Evolutionary conservation across 2,113 vertebrate species (phyloP).

Genomic region (Petroica traversi): DNA sequence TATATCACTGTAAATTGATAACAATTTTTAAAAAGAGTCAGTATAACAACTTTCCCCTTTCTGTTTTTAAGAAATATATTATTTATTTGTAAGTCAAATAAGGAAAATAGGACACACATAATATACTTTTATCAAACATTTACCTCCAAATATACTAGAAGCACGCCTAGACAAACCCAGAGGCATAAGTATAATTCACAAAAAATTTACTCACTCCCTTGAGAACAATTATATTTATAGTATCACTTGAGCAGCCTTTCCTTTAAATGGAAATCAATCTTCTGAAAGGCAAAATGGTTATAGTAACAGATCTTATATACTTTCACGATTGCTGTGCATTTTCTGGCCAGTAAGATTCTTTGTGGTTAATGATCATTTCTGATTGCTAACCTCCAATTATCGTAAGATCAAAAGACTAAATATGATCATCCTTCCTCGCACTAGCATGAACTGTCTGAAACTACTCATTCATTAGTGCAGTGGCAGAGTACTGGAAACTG

Average conservation of each 20-base stretch:
- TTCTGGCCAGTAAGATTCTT: neutral
- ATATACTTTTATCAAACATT: neutral
- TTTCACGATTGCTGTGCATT: neutral
- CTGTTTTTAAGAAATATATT: neutral
- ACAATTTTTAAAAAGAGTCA: neutral
- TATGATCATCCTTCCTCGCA: neutral
- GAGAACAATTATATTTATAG: neutral
- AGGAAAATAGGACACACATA: neutral
- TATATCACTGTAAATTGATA: neutral
- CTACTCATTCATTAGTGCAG: neutral
- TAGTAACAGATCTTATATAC: neutral
- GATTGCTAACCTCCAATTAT: neutral
- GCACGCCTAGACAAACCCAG: neutral
- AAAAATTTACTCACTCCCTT: neutral
- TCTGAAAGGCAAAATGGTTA: neutral
- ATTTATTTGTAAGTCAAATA: neutral
- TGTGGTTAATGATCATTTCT: neutral
- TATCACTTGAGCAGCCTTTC: neutral
- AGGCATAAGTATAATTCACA: neutral
- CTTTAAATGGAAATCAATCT: neutral
- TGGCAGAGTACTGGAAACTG: neutral
- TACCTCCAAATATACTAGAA: neutral
- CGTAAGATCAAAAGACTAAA: slow-evolving; percentile 8
- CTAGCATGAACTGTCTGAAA: neutral
- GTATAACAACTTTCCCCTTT: neutral